Conservation (phyloP, 2,888 invertebrate species). For the Rhagophthalmus giganteus region DNA sequence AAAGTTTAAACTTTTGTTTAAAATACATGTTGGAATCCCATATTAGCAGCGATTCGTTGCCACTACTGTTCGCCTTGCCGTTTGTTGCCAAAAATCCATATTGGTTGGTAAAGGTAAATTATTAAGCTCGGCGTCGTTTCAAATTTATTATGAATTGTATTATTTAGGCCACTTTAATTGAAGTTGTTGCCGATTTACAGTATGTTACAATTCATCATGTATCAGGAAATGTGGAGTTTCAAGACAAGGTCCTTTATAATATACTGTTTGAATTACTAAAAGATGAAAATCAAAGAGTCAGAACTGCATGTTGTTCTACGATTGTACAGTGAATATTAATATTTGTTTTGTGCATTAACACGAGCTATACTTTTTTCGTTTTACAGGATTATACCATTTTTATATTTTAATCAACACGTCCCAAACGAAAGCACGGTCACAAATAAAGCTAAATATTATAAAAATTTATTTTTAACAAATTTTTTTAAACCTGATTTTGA, state of each 20-base stretch:
- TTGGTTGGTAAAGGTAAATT: slow-evolving; percentile 79
- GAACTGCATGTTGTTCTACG: slow-evolving; percentile 70
- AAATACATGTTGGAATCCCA: slow-evolving; percentile 64
- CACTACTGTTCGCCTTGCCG: slow-evolving; percentile 65
- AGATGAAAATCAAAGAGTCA: slow-evolving; percentile 78
- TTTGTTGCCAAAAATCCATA: slow-evolving; percentile 73
- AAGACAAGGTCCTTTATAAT: slow-evolving; percentile 62
- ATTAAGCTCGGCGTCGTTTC: slow-evolving; percentile 1
- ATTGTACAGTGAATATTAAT: slow-evolving; percentile 61
- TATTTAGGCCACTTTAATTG: slow-evolving; percentile 65
- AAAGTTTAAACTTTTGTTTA: slow-evolving; percentile 64
- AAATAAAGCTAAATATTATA: slow-evolving; percentile 57
- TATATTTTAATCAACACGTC: slow-evolving; percentile 56
- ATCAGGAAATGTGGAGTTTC: slow-evolving; percentile 58
- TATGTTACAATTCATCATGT: slow-evolving; percentile 63
- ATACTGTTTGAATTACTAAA: slow-evolving; percentile 67
- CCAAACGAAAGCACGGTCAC: slow-evolving; percentile 60
- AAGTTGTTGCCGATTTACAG: slow-evolving; percentile 63
- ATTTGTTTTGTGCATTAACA: slow-evolving; percentile 1
- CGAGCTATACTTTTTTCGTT: slow-evolving; percentile 16
- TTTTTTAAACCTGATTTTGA: slow-evolving; percentile 37
- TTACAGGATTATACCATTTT: slow-evolving; percentile 56
- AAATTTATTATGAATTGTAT: slow-evolving; percentile 7
- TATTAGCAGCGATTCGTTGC: slow-evolving; percentile 60
- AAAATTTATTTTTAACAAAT: slow-evolving; percentile 47